A percentile compares a stretch with the other conserved stretches of the same genome.
Evolutionary conservation across 2,888 invertebrate species (phyloP).

Genomic region (Phragmatobia fuliginosa): DNA sequence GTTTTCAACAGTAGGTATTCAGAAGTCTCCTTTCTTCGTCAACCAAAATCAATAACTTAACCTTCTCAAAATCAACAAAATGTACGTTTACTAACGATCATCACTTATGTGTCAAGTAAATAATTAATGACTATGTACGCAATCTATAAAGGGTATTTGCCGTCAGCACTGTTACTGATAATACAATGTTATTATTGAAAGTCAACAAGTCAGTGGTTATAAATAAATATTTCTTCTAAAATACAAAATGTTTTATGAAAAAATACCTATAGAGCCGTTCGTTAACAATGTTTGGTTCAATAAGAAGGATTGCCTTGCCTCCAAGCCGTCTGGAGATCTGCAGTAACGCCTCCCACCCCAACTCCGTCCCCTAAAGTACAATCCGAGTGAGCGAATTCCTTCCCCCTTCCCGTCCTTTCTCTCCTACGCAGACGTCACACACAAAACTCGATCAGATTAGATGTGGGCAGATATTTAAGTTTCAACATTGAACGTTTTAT

Average conservation of each 20-base stretch:
- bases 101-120: not conserved
- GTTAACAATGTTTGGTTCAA: constrained; percentile 48
- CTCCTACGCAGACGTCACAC: constrained; percentile 53
- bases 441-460: constrained; percentile 42
- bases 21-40: too few relatives aligned
- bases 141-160: not conserved
- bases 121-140: not conserved
- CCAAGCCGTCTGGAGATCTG: constrained; percentile 64
- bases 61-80: not conserved
- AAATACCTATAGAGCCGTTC: not conserved
- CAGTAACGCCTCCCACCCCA: constrained; percentile 45
- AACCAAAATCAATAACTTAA: not conserved
- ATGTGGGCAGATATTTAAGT: constrained; percentile 39
- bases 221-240: not conserved
- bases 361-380: constrained; percentile 39
- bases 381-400: constrained; percentile 56
- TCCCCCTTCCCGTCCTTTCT: constrained; percentile 50
- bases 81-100: not conserved
- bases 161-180: not conserved
- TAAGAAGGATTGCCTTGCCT: constrained; percentile 56
- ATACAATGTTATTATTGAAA: not conserved
- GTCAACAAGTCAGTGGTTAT: not conserved
- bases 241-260: not conserved
- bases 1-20: too few relatives aligned
- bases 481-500: constrained; percentile 39